Base-by-base conservation (phyloP, 1,140 invertebrate genomes). In the Atta colombica region DNA sequence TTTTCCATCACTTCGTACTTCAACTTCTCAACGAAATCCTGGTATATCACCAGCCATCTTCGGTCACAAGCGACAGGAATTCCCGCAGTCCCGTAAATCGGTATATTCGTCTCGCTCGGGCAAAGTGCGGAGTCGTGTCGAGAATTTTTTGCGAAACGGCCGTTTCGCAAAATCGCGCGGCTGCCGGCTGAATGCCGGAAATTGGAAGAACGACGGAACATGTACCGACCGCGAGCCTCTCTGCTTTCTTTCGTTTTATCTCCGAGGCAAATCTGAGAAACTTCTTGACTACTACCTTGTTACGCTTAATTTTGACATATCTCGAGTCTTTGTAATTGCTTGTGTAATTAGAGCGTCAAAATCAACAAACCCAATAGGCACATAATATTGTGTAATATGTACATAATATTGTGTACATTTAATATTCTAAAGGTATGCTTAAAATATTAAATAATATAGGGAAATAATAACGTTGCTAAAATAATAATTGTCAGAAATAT, bases 91-190 rank as follows among this genome's bases (percentile, higher is more conserved):
- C 21, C 74, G 28, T 6, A 53, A 49, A 60, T 18, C 51, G 51
- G 63, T 16, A 55, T 61, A 82, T 28, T 28, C 69, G 69, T 80
- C 85, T 72, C 58, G 77, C 77, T 63, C 51, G 45, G 49, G 78
- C 84, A 92, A 88, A 92, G 91, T 92, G 91, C 90, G 86, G 90
- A 92, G 49, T 85, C 91, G 77, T 92, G 91, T 92, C 86, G 74
- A 28, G 55, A 66, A 65, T 81, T 90, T 91, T 91, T 90, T 90
- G 90, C 82, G 78, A 81, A 5, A 7, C 65, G 69, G 5, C 60
- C 77, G 77, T 80, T 89, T 58, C 86, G 61, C 60, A 87, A 74
- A 88, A 87, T 90, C 87, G 63, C 82, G 86, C 81, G 55, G 63
- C 53, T 86, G 63, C 49, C 65, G 75, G 51, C n/a, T 84, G 80